These are phyloP conservation scores for Cariama cristata DNA, from an alignment of 2,113 vertebrate species.

Conservation along the genomic window DNA sequence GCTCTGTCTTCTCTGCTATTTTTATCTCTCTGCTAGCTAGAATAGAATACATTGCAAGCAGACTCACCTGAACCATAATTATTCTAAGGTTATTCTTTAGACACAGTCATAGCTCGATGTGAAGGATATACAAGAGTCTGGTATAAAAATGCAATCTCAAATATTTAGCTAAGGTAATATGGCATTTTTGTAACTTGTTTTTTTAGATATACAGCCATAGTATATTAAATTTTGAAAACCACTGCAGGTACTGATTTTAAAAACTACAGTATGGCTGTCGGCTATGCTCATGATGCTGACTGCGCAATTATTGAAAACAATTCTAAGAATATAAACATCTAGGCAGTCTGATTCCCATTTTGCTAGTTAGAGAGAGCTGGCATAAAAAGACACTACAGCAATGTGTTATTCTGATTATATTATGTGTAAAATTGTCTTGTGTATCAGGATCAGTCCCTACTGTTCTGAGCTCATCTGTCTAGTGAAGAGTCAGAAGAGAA, in stretches of 20 bases:
- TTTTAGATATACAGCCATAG: neutral
- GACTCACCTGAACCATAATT: neutral
- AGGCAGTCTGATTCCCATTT: slow-evolving; percentile 11
- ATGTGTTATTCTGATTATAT: neutral
- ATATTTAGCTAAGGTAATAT: neutral
- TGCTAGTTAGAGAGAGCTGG: neutral
- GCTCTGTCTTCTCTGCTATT: neutral
- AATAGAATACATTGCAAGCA: neutral
- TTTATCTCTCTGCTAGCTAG: neutral
- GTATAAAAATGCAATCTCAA: neutral
- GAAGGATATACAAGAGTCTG: neutral
- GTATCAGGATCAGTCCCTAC: slow-evolving; percentile 30
- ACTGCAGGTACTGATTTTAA: neutral
- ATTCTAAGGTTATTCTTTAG: neutral
- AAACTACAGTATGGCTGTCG: neutral
- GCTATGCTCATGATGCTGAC: neutral
- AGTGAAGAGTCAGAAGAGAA: slow-evolving; percentile 1
- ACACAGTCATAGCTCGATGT: neutral
- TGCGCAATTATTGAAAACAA: neutral
- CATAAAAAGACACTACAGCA: neutral
- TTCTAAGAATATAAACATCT: neutral
- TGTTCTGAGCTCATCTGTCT: slow-evolving; percentile 25
- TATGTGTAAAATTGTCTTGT: slow-evolving; percentile 7
- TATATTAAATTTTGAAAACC: neutral
- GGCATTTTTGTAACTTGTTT: neutral